These are phyloP conservation scores for Chouioia cunea DNA, from an alignment of 2,888 invertebrate species.

Conservation along the genomic window DNA sequence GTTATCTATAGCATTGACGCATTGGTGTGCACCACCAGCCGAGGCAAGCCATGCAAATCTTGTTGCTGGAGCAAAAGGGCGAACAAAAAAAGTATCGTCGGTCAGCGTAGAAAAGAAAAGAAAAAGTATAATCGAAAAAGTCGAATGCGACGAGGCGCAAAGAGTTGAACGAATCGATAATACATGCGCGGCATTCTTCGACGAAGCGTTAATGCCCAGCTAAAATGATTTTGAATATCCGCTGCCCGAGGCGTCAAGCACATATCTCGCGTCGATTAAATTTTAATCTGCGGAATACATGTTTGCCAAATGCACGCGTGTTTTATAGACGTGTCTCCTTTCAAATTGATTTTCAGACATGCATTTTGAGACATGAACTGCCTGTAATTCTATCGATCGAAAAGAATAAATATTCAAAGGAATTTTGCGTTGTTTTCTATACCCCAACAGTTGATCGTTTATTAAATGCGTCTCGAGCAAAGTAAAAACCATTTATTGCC, in stretches of 20 bases:
- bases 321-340: not conserved
- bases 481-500: no score
- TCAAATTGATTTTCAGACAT: not conserved
- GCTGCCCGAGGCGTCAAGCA: conserved; percentile 1
- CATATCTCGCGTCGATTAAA: conserved; percentile 23
- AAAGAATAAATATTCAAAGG: no score
- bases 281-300: conserved; percentile 34
- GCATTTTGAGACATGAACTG: no score
- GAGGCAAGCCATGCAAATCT: conserved; percentile 42
- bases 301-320: conserved; percentile 7
- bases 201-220: conserved; percentile 35
- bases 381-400: no score
- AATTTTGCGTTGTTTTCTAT: no score
- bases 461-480: no score
- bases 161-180: conserved; percentile 41
- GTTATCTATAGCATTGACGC: conserved; percentile 16
- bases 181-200: conserved; percentile 33
- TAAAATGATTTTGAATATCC: conserved; percentile 40
- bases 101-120: not conserved
- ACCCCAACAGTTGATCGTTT: no score
- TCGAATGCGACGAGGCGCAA: conserved; percentile 24
- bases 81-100: conserved; percentile 34
- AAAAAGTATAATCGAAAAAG: conserved; percentile 29
- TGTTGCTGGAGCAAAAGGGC: conserved; percentile 39
- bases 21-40: conserved; percentile 33